Evolutionary conservation across 2,888 invertebrate species (phyloP).

Genomic region (Geophilus truncorum): DNA sequence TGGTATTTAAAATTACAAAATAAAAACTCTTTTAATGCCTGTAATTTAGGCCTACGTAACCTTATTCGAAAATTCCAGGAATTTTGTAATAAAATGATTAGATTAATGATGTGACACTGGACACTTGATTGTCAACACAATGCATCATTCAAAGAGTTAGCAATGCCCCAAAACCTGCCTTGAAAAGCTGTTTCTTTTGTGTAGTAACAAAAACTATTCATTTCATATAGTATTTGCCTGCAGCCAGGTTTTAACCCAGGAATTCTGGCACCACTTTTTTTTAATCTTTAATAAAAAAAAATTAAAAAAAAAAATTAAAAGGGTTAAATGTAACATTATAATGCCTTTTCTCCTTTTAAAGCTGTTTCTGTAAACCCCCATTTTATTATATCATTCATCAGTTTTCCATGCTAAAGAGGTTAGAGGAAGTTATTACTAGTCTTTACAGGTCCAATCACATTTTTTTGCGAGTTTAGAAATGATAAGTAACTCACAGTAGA

Average conservation of each 20-base stretch:
- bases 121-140: background rate
- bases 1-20: no score
- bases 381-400: background rate
- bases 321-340: background rate
- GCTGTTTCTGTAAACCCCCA: background rate
- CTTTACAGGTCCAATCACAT: no score
- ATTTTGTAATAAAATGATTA: background rate
- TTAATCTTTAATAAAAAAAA: background rate
- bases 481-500: background rate
- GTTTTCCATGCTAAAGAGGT: background rate
- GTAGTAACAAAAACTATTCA: background rate
- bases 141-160: background rate
- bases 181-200: background rate
- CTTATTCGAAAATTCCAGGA: background rate
- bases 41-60: background rate
- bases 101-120: background rate
- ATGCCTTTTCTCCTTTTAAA: background rate
- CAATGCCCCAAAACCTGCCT: no score
- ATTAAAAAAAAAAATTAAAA: no score
- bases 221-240: background rate
- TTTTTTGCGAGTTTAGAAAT: background rate
- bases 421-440: background rate
- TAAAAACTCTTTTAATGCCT: background rate
- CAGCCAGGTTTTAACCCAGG: background rate
- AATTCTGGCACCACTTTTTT: background rate